Evolutionary conservation across 2,113 vertebrate species (phyloP), one percentile per base, ranked within the genome.

Genomic region (Orycteropus afer): DNA sequence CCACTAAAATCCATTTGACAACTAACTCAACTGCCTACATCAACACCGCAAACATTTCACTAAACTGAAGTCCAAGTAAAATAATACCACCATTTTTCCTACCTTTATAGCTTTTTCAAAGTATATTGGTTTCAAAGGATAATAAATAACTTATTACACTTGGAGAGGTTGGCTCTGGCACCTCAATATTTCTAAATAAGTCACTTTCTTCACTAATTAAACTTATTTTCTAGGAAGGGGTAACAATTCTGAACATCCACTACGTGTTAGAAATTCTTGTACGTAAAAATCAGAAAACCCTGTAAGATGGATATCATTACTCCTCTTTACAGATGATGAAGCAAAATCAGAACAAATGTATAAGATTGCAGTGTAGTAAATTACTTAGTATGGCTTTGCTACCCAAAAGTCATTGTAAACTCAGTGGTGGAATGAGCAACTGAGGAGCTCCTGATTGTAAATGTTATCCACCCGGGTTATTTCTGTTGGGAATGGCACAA

Each of bases 141-240:
- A 89, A 92, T 82, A 91, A 89, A 69, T 45, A 87, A 86, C 17
- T 34, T 82, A 86, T 7, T 45, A 2, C 51, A 81, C 13, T 51
- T 89, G 73, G 32, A 37, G 55, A 96, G 49, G 20, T 69, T 15
- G 18, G n/a, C 65, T 74, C 84, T 83, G 89, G 22, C 37, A 71
- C 69, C 69, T 93, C 42, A 57, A 42, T 89, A 37, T 92, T 91
- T 93, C 32, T 95, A 95, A 87, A 90, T 42, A 96, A 92, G 7
- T 1, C 15, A 88, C 34, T 94, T 88, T 92, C 57, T 85, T 94
- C 45, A 95, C 34, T 83, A 82, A 65, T 1, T 90, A 94, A 94
- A 96, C 32, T 20, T 53, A 95, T 79, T 77, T 57, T n/a, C 51
- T 65, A 73, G 51, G 53, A 94, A 89, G 51, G 1, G 47, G 4